These are phyloP conservation scores for Platerodrilus igneus DNA, from an alignment of 2,888 invertebrate genomes.

Conservation along the genomic window DNA sequence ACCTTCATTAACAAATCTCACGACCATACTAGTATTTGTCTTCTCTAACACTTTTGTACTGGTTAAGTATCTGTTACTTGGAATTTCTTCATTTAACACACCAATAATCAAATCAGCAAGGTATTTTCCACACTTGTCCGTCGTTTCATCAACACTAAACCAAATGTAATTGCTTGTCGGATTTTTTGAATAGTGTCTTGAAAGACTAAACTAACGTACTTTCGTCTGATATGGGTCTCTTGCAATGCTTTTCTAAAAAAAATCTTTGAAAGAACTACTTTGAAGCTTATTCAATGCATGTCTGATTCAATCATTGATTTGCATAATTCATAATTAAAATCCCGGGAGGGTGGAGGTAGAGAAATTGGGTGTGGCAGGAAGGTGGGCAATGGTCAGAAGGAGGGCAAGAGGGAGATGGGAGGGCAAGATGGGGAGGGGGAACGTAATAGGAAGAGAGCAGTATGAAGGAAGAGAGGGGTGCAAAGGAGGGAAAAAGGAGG, in stretches of 20 bases:
- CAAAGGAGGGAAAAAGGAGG: no score
- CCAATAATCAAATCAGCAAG: not conserved
- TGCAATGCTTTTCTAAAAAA: constrained; percentile 7
- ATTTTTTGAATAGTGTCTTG: constrained; percentile 1
- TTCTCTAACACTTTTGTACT: constrained; percentile 6
- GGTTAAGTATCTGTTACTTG: constrained; percentile 3
- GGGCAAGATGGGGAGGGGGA: no score
- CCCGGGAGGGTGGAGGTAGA: no score
- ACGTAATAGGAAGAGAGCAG: no score
- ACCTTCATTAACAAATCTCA: constrained; percentile 11
- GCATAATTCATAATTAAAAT: constrained; percentile 9
- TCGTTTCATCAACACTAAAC: constrained; percentile 10
- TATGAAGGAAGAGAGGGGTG: no score
- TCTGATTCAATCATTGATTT: constrained; percentile 6
- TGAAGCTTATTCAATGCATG: constrained; percentile 6
- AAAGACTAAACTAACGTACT: constrained; percentile 4
- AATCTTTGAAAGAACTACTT: constrained; percentile 3
- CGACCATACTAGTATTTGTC: constrained; percentile 7
- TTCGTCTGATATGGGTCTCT: constrained; percentile 4
- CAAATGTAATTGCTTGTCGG: constrained; percentile 2
- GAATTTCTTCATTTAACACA: not conserved
- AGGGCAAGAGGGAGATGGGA: no score
- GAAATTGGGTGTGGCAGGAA: no score
- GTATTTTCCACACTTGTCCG: not conserved
- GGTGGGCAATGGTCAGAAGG: no score